Evolutionary conservation across 2,113 vertebrate genomes (phyloP), one percentile per base, ranked within the genome.

Genomic region (Tragulus kanchil): DNA sequence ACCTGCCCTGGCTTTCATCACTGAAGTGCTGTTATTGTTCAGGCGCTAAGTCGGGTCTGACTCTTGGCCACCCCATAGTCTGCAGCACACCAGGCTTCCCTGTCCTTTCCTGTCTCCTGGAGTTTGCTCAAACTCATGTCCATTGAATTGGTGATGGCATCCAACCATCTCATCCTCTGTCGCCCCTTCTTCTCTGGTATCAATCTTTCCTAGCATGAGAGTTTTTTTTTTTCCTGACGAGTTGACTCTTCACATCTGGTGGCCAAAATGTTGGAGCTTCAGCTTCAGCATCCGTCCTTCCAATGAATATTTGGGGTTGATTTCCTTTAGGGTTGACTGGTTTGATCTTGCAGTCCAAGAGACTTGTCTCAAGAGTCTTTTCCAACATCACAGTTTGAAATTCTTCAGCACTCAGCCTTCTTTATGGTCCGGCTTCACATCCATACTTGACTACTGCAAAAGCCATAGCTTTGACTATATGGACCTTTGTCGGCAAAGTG

Each of bases 11-110:
- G 42, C 16, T 8, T 56, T 58, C 42, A 3, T 56, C 8, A 4
- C 12, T 2, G 14, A 21, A n/a, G 31, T 1, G 13, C 1, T 42
- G 36, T 13, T 45, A 23, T 45, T 3, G 2, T 23, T 1, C 28
- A 73, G 69, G 23, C 0, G 19, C 19, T 73, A 19, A 45, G 69
- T 45, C 1, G 1, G 6, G 69, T 71, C 69, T 3, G 1, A 7
- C 36, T 45, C 11, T 73, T 73, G 23, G 69, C 23, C 5, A 73
- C 10, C 36, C 21, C 69, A 45, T 23, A 36, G 69, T 45, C 5
- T 23, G 1, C 21, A 45, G 36, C 21, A 45, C n/a, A 45, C 10
- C 5, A 73, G 69, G n/a, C 36, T 13, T 73, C 69, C 36, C 21
- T 45, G 69, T 73, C 69, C 2, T 23, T 73, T 21, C 12, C 36